Conservation (phyloP, 2,797 vertebrate species). For the Helarctos malayanus region DNA sequence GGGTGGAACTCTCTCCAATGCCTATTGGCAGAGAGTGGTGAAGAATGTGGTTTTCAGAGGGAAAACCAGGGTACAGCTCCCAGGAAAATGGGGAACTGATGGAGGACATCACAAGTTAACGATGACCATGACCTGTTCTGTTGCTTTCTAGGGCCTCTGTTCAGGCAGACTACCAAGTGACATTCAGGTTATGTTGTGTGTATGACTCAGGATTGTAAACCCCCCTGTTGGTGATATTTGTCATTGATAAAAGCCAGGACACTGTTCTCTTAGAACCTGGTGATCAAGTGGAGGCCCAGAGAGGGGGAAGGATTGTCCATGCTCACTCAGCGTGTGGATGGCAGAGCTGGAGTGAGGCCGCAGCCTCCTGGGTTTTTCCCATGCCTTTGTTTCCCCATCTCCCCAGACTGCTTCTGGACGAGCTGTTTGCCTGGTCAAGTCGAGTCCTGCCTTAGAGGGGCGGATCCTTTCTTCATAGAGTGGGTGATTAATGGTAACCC, state of each 20-base stretch:
- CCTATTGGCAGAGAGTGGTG: not conserved
- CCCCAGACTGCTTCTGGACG: not conserved
- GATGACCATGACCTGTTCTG: not conserved
- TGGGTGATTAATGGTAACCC: constrained; percentile 25
- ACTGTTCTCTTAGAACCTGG: not conserved
- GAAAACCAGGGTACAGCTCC: not conserved
- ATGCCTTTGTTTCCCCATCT: not conserved
- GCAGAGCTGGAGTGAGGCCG: not conserved
- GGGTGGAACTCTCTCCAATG: not conserved
- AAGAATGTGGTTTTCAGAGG: constrained; percentile 22
- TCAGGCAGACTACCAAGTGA: not conserved
- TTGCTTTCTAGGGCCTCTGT: not conserved
- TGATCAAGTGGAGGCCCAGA: not conserved
- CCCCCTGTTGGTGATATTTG: not conserved
- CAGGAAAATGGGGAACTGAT: not conserved
- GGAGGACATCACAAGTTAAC: not conserved
- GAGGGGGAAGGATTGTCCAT: not conserved
- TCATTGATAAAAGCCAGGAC: not conserved
- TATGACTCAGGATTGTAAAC: not conserved
- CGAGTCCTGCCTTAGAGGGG: not conserved
- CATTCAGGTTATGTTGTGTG: not conserved
- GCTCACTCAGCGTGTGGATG: not conserved
- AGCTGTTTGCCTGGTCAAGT: not conserved
- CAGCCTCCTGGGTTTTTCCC: not conserved
- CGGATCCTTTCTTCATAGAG: constrained; percentile 14